Evolutionary conservation across 2,888 invertebrate genomes (phyloP), one percentile per base, ranked within the genome.

Genomic region (Onchidella celtica): DNA sequence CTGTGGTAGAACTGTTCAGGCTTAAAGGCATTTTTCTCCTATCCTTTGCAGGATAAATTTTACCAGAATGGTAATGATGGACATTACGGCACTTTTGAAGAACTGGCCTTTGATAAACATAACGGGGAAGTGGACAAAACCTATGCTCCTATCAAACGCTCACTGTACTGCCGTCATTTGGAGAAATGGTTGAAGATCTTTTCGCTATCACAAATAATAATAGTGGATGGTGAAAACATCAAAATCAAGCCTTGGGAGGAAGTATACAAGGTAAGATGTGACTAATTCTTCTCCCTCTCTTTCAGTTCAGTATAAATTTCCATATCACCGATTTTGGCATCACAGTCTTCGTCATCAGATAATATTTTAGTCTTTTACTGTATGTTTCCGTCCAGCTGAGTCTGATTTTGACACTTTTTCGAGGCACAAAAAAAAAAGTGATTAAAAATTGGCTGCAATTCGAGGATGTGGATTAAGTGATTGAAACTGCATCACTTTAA

Each of bases 131-230:
- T 94, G 32, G 92, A 94, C 83, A 85, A 87, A 47, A 88, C 89
- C 24, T 93, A 93, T 85, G 91, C 91, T 27, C 93, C 93, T 36
- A 89, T 95, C 34, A 90, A 93, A 34, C 85, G 89, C 2, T 90
- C 90, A 6, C 83, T 91, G 32, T 91, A 91, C 82, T 84, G 86
- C 78, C 76, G 97, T 85, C 98, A 97, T 94, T 95, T 99, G 90
- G 96, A 96, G 87, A 94, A 95, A 34, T 99, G 99, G 99, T 95
- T 99, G 84, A 96, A 97, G 93, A 97, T 97, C 87, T 99, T 99
- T 94, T 96, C 97, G 0, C 95, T 97, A 72, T 96, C 96, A 74
- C 98, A 99, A 92, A 96, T 99, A 87, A 95, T 98, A 88, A 95
- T 99, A 77, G 97, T 99, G 72, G 98, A 98, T 93, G 90, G 89